Conservation (phyloP, 2,888 invertebrate genomes). For the Thyatira batis region DNA sequence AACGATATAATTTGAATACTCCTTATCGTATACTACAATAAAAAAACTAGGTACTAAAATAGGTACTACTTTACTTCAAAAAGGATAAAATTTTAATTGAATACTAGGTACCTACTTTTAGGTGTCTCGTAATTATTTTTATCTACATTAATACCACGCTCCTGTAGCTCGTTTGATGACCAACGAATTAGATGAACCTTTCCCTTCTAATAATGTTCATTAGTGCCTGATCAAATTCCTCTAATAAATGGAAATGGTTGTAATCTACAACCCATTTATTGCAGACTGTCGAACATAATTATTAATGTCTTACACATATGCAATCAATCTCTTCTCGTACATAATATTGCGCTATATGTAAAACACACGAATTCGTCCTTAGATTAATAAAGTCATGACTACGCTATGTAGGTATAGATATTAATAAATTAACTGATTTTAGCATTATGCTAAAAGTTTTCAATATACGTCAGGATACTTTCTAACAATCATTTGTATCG, state of each 20-base stretch:
- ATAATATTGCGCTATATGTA: too few species aligned
- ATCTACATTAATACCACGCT: not conserved
- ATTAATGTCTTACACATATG: not conserved
- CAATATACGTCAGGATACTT: too few species aligned
- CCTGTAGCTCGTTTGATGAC: not conserved
- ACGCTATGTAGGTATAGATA: too few species aligned
- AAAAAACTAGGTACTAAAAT: too few species aligned
- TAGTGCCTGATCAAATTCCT: not conserved
- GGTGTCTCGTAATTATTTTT: not conserved
- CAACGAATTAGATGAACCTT: not conserved
- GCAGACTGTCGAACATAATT: not conserved
- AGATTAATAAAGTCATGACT: too few species aligned
- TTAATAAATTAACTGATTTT: too few species aligned
- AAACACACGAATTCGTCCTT: too few species aligned
- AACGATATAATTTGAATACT: too few species aligned
- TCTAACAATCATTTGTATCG: too few species aligned
- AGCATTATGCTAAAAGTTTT: too few species aligned
- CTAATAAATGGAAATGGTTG: not conserved
- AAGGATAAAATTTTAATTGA: not conserved
- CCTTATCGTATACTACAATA: too few species aligned
- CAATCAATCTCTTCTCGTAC: not conserved
- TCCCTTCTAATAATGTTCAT: not conserved
- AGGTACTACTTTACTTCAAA: too few species aligned
- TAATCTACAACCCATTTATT: not conserved
- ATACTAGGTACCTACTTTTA: not conserved